Percentiles rank a stretch among this genome's conserved stretches.
phyloP scores from a whole-genome alignment of 2,888 invertebrate genomes.

The Rhagonycha fulva region DNA sequence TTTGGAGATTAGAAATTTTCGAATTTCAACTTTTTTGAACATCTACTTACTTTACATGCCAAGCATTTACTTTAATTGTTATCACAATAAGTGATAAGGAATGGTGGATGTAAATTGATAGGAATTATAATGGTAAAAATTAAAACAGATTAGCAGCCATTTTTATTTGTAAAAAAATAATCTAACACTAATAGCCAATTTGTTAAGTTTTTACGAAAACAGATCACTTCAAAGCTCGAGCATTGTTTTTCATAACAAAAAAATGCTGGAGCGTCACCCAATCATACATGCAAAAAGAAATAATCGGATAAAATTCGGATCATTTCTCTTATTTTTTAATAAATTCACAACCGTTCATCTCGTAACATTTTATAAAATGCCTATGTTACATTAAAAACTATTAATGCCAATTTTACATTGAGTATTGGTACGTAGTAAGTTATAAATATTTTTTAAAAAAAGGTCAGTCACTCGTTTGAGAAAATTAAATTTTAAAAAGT shows the following conservation, averaged over 20 bases:
- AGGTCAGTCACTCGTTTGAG: constrained; percentile 28
- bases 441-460: constrained; percentile 23
- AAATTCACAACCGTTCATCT: constrained; percentile 28
- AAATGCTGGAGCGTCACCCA: constrained; percentile 12
- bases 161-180: constrained; percentile 74
- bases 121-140: background rate
- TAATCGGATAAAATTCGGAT: background rate
- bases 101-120: background rate
- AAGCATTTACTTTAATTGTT: too few species aligned
- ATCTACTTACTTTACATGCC: too few species aligned
- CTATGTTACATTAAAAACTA: constrained; percentile 30
- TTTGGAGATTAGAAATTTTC: too few species aligned
- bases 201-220: constrained; percentile 46
- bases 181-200: constrained; percentile 72
- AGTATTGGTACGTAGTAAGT: constrained; percentile 27
- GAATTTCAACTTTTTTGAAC: too few species aligned
- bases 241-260: constrained; percentile 3
- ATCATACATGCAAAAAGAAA: constrained; percentile 15
- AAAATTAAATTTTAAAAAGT: constrained; percentile 6
- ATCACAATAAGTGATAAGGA: too few species aligned
- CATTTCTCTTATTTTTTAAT: constrained; percentile 6
- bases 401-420: constrained; percentile 31
- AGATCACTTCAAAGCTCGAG: constrained; percentile 19
- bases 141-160: constrained; percentile 50
- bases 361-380: constrained; percentile 31